Base-by-base conservation (phyloP, 2,888 invertebrate genomes). In the Drosophila helvetica region DNA sequence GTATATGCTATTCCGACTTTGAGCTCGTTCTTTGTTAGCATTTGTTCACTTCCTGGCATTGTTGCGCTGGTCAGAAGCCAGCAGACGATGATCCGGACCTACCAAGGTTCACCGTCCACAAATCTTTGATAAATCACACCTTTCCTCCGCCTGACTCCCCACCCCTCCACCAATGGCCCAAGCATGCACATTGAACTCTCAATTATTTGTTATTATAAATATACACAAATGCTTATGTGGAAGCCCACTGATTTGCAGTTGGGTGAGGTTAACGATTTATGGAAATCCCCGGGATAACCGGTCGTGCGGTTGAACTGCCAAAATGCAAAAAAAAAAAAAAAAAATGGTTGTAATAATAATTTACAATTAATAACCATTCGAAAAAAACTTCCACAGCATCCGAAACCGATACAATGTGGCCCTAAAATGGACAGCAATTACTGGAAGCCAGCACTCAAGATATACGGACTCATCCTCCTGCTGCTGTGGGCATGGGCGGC, bases 351-450 rank as follows among this genome's bases (percentile, higher is more conserved):
- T 30, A 56, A 45, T 46, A 17, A 53, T 51, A 46, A 51, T 55
- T 56, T 7, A 60, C 51, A 66, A 43, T 50, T 50, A 22, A 33
- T 30, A 33, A 33, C 38, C 27, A 30, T 51, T 22, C 6, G n/a
- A 15, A 38, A 62, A 12, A 17, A 27, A 42, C 47, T 48, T 42
- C 10, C 5, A 51, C 65, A 87, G 72, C 70, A 53, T 45, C 55
- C 50, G 62, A 53, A 59, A 75, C 5, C 38, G 15, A 38, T n/a
- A 38, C 85, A 70, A 83, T 83, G 83, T 75, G 85, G 75, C 55
- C 64, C 73, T 79, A 81, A 77, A 68, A 83, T 86, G 87, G 58
- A 57, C 54, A 66, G 43, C 50, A 79, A 62, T 67, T 59, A 71
- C 60, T 75, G 83, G 69, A 85, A 78, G 61, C 60, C 70, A 61